These are phyloP conservation scores for Hypsibius dujardini DNA, from an alignment of 1,140 invertebrate species.

Conservation along the genomic window DNA sequence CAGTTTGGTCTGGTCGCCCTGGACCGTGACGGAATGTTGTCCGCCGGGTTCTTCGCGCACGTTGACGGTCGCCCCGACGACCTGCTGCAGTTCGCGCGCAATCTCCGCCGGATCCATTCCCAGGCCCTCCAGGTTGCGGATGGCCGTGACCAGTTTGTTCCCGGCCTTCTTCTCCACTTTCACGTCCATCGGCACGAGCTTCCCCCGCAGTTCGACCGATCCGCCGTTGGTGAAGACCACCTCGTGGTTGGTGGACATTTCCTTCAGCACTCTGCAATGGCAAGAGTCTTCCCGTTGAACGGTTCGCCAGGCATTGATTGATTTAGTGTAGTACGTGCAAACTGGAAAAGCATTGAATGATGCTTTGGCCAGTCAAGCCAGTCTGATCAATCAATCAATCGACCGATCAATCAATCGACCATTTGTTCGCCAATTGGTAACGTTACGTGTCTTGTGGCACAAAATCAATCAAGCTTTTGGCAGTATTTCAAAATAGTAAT, in stretches of 20 bases:
- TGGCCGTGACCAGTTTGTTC: neutral
- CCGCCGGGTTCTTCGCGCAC: neutral
- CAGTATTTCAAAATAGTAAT: no score
- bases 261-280: neutral
- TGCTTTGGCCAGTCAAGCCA: no score
- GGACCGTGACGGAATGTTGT: neutral
- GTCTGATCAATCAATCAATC: no score
- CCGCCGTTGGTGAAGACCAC: neutral
- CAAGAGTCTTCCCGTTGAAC: no score
- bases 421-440: no score
- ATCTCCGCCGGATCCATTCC: neutral
- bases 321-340: no score
- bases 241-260: constrained; percentile 5
- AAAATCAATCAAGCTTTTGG: no score
- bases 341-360: no score
- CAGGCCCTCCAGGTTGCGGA: neutral
- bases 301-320: no score
- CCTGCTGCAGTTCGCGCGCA: neutral
- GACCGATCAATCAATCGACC: no score
- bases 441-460: no score
- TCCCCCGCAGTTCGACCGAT: neutral
- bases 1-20: constrained; percentile 1
- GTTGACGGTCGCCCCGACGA: neutral
- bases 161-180: constrained; percentile 9
- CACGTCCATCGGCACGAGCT: neutral